These are phyloP conservation scores for Dolomedes plantarius DNA, from an alignment of 2,888 invertebrate genomes.

Conservation along the genomic window DNA sequence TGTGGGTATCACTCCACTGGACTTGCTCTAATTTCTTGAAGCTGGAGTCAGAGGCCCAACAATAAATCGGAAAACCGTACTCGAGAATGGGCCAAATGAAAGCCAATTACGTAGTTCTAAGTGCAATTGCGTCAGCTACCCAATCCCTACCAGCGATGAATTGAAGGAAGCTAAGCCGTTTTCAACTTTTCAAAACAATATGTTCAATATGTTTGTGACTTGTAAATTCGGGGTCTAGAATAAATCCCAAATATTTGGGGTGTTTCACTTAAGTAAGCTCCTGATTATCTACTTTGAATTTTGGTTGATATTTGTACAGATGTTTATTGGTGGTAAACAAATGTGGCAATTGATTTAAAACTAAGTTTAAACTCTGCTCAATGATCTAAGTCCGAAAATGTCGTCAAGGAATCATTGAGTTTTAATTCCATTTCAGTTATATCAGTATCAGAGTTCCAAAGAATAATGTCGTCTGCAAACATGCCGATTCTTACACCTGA, in stretches of 20 bases:
- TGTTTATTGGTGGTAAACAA: neutral
- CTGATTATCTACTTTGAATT: neutral
- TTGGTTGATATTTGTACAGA: neutral
- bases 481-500: neutral
- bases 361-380: neutral
- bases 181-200: neutral
- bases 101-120: slow-evolving; percentile 25
- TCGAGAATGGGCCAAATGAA: slow-evolving; percentile 18
- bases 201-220: neutral
- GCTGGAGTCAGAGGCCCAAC: slow-evolving; percentile 22
- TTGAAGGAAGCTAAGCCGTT: slow-evolving; percentile 13
- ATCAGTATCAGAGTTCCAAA: slow-evolving; percentile 8
- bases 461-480: slow-evolving; percentile 26
- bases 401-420: neutral
- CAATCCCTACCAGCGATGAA: slow-evolving; percentile 22
- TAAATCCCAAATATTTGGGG: slow-evolving; percentile 10
- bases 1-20: slow-evolving; percentile 13
- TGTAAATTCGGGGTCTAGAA: slow-evolving; percentile 12
- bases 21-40: slow-evolving; percentile 21
- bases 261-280: slow-evolving; percentile 33
- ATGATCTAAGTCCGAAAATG: too few species aligned
- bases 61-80: neutral
- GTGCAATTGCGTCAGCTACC: slow-evolving; percentile 16
- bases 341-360: neutral
- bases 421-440: neutral